Evolutionary conservation across 2,113 vertebrate species (phyloP).

Genomic region (Microtus pennsylvanicus): DNA sequence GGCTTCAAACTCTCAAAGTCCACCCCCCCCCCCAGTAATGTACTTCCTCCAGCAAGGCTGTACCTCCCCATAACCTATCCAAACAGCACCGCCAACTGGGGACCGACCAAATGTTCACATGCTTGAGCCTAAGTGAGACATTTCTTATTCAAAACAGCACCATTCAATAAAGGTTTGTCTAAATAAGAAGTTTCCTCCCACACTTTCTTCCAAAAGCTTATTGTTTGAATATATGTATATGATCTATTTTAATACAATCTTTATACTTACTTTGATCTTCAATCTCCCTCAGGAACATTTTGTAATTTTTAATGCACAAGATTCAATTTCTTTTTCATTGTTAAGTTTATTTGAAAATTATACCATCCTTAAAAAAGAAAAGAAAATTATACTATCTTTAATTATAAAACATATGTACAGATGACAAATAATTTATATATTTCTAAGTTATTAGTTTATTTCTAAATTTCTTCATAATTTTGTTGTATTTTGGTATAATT

Average conservation of each 20-base stretch:
- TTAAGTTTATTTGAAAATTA: background rate
- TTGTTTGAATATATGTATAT: background rate
- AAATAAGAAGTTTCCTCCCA: background rate
- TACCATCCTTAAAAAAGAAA: background rate
- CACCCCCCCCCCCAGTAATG: background rate
- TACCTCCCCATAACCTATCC: background rate
- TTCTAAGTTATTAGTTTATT: background rate
- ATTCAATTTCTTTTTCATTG: background rate
- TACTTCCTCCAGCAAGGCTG: background rate
- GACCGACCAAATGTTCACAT: background rate
- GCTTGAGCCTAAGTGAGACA: background rate
- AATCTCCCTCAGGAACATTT: background rate
- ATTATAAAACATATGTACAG: background rate
- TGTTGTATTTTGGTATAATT: background rate
- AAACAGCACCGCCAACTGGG: too few species aligned
- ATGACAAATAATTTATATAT: background rate
- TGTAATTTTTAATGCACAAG: background rate
- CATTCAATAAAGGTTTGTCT: background rate
- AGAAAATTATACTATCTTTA: background rate
- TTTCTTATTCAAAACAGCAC: background rate
- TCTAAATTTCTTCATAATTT: background rate
- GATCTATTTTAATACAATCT: background rate
- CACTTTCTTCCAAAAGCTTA: background rate
- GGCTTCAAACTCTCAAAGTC: too few species aligned
- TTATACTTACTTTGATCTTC: background rate